Evolutionary conservation across 2,888 invertebrate species (phyloP).

Genomic region (Drosophila affinis): DNA sequence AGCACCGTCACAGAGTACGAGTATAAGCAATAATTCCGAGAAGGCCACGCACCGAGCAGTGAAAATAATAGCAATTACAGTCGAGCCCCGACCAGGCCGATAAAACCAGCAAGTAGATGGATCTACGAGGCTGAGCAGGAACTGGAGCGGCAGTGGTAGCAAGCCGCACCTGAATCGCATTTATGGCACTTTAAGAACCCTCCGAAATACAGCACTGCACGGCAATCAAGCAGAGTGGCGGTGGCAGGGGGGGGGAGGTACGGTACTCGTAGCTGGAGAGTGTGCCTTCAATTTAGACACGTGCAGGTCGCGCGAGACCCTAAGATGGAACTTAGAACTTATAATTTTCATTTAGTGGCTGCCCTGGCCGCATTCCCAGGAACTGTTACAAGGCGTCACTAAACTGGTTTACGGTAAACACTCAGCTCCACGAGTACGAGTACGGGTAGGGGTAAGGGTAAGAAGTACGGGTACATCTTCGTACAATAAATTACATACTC

Average conservation of each 20-base stretch:
- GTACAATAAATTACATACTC: conserved; percentile 40
- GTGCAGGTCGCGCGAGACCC: conserved; percentile 53
- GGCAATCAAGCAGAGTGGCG: conserved; percentile 7
- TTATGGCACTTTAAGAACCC: conserved; percentile 70
- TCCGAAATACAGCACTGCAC: conserved; percentile 28
- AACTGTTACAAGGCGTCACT: conserved; percentile 51
- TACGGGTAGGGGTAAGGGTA: too few relatives aligned
- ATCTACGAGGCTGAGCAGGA: not conserved
- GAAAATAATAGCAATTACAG: conserved; percentile 74
- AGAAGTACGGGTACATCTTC: not conserved
- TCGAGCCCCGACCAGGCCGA: conserved; percentile 43
- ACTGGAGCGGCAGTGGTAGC: not conserved
- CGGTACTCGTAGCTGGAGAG: conserved; percentile 34
- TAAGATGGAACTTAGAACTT: conserved; percentile 50
- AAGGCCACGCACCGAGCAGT: conserved; percentile 40
- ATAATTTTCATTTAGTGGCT: conserved; percentile 59
- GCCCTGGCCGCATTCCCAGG: conserved; percentile 50
- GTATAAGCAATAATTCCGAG: conserved; percentile 54
- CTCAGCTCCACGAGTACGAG: not conserved
- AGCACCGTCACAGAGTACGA: conserved; percentile 17
- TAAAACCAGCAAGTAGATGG: conserved; percentile 52
- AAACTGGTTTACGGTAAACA: conserved; percentile 65
- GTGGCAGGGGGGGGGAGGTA: conserved; percentile 3
- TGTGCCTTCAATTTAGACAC: conserved; percentile 74
- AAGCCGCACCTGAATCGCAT: conserved; percentile 52